Evolutionary conservation across 2,797 vertebrate genomes (phyloP).

Genomic region (Harpagifer antarcticus): DNA sequence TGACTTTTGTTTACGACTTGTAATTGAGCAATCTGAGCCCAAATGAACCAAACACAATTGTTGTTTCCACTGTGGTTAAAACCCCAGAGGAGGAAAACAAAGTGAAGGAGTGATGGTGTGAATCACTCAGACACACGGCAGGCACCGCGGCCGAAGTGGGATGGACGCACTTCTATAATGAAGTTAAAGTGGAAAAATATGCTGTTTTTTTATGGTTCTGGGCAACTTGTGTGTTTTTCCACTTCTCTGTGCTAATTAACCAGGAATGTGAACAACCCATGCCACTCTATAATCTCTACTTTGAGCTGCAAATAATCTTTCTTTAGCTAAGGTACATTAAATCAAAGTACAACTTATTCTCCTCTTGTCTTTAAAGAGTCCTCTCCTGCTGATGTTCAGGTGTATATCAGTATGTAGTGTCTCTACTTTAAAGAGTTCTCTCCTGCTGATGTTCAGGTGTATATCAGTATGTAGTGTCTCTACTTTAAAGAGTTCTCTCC

Average conservation of each 20-base stretch:
- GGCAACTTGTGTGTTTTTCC: slow-evolving; percentile 38
- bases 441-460: too few relatives aligned
- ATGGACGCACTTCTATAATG: background rate
- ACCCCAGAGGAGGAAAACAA: slow-evolving; percentile 16
- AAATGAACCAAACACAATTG: slow-evolving; percentile 24
- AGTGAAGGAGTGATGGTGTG: slow-evolving; percentile 32
- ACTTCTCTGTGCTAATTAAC: slow-evolving; percentile 12
- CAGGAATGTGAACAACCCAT: slow-evolving; percentile 44
- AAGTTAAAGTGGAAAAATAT: slow-evolving; percentile 6
- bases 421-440: too few relatives aligned
- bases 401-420: too few relatives aligned
- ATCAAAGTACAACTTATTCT: background rate
- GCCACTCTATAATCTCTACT: background rate
- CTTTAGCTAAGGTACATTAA: background rate
- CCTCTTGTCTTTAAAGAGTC: too few relatives aligned
- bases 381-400: too few relatives aligned
- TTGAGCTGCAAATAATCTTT: slow-evolving; percentile 1
- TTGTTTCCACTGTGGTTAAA: slow-evolving; percentile 21
- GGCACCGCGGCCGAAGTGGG: background rate
- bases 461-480: too few relatives aligned
- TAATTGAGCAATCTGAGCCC: slow-evolving; percentile 20
- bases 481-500: too few relatives aligned
- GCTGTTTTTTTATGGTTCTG: slow-evolving; percentile 29
- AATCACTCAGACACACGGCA: slow-evolving; percentile 5
- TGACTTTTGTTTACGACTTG: slow-evolving; percentile 39